Evolutionary conservation across 2,797 vertebrate genomes (phyloP), one percentile per base, ranked within the genome.

Genomic region (Enteromius radiatus): DNA sequence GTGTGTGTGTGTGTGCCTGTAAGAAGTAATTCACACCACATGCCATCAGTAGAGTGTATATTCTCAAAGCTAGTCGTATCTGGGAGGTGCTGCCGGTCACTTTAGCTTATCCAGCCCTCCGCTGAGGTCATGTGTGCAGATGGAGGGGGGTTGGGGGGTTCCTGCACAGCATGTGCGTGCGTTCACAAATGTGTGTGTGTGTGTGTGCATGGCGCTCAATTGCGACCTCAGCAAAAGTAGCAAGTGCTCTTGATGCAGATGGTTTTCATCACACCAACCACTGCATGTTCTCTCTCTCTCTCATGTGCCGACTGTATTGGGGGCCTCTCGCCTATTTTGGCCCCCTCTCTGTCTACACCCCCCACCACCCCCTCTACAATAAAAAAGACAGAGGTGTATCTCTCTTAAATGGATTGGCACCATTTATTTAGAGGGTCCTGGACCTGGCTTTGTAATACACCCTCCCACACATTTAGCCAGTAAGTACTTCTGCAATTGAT

Each of bases 21-120:
- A 88, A 87, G 89, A 88, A 91, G 89, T 95, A 94, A 95, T 95
- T 94, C 92, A 91, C 93, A 93, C 93, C 94, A 94, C 92, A 94
- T 95, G 94, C 90, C 91, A 70, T 80, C 65, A 45, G 75, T 76
- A 65, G 73, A 64, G 56, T 84, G 70, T 73, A 59, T 45, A 92
- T 91, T 90, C 89, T 92, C 91, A 89, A 91, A 91, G 89, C 91
- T 92, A 91, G 91, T 92, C 84, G 81, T 89, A 83, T 87, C 86
- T 80, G 76, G 80, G 84, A 86, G 86, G 82, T 76, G 47, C 70
- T 76, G 83, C 79, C 75, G 86, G 86, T 88, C 85, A 86, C 75
- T 88, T 73, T 69, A 85, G 70, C 86, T 85, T 89, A 80, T 76
- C 76, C 75, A 83, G 81, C 79, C 91, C 90, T 90, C 90, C 86